Evolutionary conservation across 2,113 vertebrate genomes (phyloP).

Genomic region (Zosterops pallidus): DNA sequence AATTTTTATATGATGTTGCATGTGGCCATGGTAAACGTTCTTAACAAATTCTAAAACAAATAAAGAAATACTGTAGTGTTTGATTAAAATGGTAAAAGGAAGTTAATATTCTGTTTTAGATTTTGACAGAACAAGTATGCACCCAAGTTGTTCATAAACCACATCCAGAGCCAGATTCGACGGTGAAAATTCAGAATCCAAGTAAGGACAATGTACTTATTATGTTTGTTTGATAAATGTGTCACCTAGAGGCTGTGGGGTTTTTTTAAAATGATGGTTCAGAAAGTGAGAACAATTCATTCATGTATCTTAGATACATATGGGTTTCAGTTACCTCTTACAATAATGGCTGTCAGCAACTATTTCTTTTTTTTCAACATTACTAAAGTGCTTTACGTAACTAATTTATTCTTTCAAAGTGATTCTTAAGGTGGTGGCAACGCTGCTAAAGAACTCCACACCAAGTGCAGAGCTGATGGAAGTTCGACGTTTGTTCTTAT

Average conservation of each 20-base stretch:
- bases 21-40: neutral
- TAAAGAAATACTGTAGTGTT: neutral
- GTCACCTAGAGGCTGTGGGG: neutral
- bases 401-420: conserved; percentile 77
- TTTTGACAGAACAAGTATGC: conserved; percentile 98
- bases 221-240: neutral
- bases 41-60: neutral
- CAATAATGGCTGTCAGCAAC: neutral
- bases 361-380: neutral
- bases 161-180: conserved; percentile 96
- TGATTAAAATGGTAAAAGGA: neutral
- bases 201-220: conserved; percentile 80
- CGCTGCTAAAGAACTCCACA: conserved; percentile 94
- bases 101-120: conserved; percentile 76
- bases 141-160: conserved; percentile 99
- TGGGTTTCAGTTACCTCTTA: neutral
- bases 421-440: conserved; percentile 98
- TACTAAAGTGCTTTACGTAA: conserved; percentile 4
- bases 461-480: conserved; percentile 98
- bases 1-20: neutral
- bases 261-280: neutral
- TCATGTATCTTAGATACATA: neutral
- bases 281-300: neutral
- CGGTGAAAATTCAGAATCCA: conserved; percentile 99
- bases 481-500: conserved; percentile 94